A percentile compares a stretch with the other conserved stretches of the same genome.
phyloP scores from a whole-genome alignment of 2,888 invertebrate genomes.

The Pseudococcus jackbeardsleyi region DNA sequence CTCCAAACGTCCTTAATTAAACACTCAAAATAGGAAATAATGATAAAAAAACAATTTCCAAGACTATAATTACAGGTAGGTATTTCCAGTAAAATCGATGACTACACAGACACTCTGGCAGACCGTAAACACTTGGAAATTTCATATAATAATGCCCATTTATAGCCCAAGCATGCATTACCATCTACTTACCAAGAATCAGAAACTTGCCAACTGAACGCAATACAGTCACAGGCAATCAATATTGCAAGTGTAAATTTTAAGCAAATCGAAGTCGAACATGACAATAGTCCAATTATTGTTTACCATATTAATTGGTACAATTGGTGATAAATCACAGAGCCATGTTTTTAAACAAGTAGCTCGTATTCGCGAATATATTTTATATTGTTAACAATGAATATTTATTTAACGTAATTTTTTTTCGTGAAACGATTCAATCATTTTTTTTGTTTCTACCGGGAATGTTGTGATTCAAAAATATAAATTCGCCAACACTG shows the following conservation, averaged over 20 bases:
- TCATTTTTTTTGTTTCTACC: neutral
- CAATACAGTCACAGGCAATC: constrained; percentile 16
- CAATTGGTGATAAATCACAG: constrained; percentile 54
- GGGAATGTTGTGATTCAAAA: neutral
- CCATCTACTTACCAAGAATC: neutral
- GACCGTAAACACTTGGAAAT: neutral
- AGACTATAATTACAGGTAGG: no score
- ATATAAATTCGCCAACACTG: neutral
- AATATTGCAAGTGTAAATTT: constrained; percentile 31
- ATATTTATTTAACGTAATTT: constrained; percentile 33
- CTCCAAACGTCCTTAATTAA: no score
- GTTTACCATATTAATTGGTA: constrained; percentile 60
- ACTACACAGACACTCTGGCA: neutral
- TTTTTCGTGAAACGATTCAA: neutral
- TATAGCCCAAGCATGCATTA: neutral
- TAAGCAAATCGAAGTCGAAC: constrained; percentile 16
- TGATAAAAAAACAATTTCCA: no score
- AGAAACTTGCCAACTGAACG: neutral
- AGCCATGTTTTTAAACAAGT: constrained; percentile 44
- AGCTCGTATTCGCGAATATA: constrained; percentile 47
- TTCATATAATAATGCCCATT: neutral
- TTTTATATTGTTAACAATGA: constrained; percentile 29
- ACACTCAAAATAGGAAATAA: no score
- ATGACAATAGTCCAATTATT: constrained; percentile 60
- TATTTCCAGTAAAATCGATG: neutral